Conservation (phyloP, 2,113 vertebrate species). For the Forbesichthys papilliferus region DNA sequence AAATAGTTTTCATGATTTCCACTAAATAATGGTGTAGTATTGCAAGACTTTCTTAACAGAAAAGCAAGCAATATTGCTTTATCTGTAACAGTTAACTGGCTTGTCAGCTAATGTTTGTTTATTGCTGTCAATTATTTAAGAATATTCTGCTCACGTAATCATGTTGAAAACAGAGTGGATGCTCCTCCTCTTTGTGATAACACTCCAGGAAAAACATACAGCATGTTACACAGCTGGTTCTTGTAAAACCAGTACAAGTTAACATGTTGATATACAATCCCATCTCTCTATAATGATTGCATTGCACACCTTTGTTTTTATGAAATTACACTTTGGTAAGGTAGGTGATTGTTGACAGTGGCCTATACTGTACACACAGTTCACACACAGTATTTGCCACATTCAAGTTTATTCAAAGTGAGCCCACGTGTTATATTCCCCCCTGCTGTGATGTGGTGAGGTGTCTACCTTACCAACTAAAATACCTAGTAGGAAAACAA, state of each 20-base stretch:
- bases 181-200: conserved; percentile 34
- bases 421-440: conserved; percentile 46
- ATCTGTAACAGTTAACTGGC: conserved; percentile 3
- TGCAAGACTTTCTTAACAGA: neutral
- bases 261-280: no score
- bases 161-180: conserved; percentile 38
- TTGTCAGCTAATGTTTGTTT: neutral
- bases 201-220: conserved; percentile 12
- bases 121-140: conserved; percentile 5
- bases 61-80: neutral
- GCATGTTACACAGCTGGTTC: no score
- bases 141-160: conserved; percentile 43
- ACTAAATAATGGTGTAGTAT: neutral
- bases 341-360: neutral
- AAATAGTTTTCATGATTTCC: neutral
- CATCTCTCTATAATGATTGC: no score
- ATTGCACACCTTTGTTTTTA: no score
- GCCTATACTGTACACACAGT: conserved; percentile 1
- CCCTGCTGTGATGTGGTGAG: conserved; percentile 19
- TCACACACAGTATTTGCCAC: neutral
- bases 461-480: conserved; percentile 16
- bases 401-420: conserved; percentile 22
- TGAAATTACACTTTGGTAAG: no score
- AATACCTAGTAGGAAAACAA: conserved; percentile 4
- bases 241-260: no score